These are phyloP conservation scores for Eucidaris tribuloides DNA, from an alignment of 35 echinoderm and acorn worm species.

Conservation along the genomic window DNA sequence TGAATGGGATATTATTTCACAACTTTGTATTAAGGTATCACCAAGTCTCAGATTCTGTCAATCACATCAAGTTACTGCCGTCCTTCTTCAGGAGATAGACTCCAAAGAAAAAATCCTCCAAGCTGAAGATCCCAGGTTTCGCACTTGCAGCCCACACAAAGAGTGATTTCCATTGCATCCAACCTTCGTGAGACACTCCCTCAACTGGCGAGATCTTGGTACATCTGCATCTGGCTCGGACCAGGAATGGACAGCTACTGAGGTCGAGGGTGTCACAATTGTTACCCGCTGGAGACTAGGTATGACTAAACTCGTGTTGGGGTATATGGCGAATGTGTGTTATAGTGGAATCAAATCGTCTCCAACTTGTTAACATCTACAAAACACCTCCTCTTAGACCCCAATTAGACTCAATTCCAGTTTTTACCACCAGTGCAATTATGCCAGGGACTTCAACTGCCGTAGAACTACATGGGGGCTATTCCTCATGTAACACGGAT, in stretches of 20 bases:
- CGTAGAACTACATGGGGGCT: not conserved
- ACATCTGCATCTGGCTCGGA: not conserved
- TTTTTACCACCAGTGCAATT: not conserved
- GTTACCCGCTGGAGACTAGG: too few relatives aligned
- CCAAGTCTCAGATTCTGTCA: not conserved
- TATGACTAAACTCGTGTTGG: too few relatives aligned
- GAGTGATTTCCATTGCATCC: not conserved
- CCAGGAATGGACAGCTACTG: not conserved
- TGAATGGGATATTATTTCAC: not conserved
- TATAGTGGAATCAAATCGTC: too few relatives aligned
- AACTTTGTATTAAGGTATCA: not conserved
- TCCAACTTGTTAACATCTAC: not conserved
- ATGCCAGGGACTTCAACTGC: constrained; percentile 27
- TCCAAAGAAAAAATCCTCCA: not conserved
- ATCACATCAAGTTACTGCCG: not conserved
- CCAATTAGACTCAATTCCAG: not conserved
- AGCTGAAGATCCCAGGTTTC: not conserved
- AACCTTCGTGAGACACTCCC: not conserved
- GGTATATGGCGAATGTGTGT: too few relatives aligned
- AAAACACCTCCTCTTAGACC: not conserved
- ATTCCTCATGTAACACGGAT: not conserved
- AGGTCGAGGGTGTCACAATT: not conserved
- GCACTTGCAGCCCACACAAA: not conserved
- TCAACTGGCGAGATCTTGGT: not conserved
- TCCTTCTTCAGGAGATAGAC: not conserved